Evolutionary conservation across 2,797 vertebrate species (phyloP).

Genomic region (Micromesistius poutassou): DNA sequence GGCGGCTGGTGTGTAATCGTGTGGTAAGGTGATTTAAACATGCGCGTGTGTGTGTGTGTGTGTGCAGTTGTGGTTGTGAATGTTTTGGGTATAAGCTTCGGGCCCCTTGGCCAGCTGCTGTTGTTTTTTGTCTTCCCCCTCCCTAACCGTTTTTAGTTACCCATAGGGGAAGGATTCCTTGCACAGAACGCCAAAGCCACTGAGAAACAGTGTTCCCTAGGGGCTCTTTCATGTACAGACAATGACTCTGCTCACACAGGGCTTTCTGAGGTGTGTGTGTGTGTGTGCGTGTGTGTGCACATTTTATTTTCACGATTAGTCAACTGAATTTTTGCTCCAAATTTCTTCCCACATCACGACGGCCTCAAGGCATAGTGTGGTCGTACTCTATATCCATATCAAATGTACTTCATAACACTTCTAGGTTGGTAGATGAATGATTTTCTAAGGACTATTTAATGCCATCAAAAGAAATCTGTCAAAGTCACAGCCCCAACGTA

Average conservation of each 20-base stretch:
- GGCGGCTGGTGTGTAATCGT: background rate
- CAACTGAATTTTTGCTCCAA: background rate
- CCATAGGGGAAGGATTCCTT: background rate
- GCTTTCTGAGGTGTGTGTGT: background rate
- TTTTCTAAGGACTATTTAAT: background rate
- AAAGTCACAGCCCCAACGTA: background rate
- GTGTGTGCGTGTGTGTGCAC: background rate
- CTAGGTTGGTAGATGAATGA: background rate
- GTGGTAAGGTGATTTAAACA: background rate
- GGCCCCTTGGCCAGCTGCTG: background rate
- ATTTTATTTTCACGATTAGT: background rate
- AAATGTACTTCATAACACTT: background rate
- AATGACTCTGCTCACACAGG: background rate
- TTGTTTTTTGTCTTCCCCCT: background rate
- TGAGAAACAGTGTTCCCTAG: background rate
- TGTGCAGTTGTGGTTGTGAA: background rate
- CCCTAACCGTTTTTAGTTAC: conserved; percentile 5
- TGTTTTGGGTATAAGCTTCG: background rate
- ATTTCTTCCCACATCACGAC: background rate
- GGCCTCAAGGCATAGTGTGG: background rate
- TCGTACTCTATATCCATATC: background rate
- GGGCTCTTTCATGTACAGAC: background rate
- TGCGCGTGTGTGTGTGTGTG: background rate
- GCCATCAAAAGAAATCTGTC: background rate
- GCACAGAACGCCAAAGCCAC: background rate